Percentiles rank a stretch among this genome's conserved stretches.
Evolutionary conservation across 2,888 invertebrate genomes (phyloP).

Genomic region (Drosophila borborema): DNA sequence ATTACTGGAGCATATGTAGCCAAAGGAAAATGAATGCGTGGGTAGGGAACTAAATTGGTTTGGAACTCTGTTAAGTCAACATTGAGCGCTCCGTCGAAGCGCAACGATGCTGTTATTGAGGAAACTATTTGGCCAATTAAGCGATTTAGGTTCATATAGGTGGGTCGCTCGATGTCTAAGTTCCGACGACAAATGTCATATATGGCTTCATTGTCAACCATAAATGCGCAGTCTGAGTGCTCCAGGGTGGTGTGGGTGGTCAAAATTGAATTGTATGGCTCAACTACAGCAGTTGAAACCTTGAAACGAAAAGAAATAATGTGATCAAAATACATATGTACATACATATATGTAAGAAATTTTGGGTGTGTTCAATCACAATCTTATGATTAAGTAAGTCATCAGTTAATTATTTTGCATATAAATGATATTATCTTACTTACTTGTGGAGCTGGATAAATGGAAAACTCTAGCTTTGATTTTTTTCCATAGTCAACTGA

Average conservation of each 20-base stretch:
- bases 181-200: slow-evolving; percentile 95
- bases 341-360: background rate
- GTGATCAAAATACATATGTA: background rate
- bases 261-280: slow-evolving; percentile 96
- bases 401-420: background rate
- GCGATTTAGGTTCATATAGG: slow-evolving; percentile 94
- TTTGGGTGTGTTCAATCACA: background rate
- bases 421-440: slow-evolving; percentile 44
- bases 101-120: slow-evolving; percentile 96
- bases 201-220: slow-evolving; percentile 96
- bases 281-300: slow-evolving; percentile 92
- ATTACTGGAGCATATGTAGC: slow-evolving; percentile 96
- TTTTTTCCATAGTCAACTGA: slow-evolving; percentile 97
- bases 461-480: slow-evolving; percentile 96
- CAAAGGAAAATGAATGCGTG: slow-evolving; percentile 97
- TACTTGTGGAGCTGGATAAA: slow-evolving; percentile 97
- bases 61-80: slow-evolving; percentile 98
- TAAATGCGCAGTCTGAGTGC: slow-evolving; percentile 95
- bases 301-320: slow-evolving; percentile 9
- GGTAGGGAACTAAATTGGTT: slow-evolving; percentile 96
- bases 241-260: slow-evolving; percentile 95
- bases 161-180: slow-evolving; percentile 93
- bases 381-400: background rate
- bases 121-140: slow-evolving; percentile 95
- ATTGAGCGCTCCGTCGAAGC: slow-evolving; percentile 96